Percentiles rank a stretch among this genome's conserved stretches.
phyloP scores from a whole-genome alignment of 1,140 invertebrate genomes.

The Lethrus apterus region DNA sequence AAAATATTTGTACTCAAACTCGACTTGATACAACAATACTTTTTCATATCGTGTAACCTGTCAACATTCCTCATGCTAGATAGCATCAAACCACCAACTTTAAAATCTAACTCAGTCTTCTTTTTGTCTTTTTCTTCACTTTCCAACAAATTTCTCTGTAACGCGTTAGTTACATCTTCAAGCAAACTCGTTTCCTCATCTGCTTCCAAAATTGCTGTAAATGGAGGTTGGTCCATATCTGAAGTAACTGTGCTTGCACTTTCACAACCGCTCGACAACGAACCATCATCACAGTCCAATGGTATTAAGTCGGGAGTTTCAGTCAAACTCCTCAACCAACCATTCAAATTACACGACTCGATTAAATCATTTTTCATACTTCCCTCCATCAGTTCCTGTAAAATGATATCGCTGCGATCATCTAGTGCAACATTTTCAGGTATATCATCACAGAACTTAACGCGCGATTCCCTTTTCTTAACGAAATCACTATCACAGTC shows the following conservation, averaged over 20 bases:
- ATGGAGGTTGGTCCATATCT: conserved; percentile 25
- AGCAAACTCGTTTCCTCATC: too few relatives aligned
- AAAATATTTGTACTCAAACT: conserved; percentile 25
- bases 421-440: conserved; percentile 8
- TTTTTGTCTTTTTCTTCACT: conserved; percentile 27
- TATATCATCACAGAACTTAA: conserved; percentile 7
- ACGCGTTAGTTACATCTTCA: too few relatives aligned
- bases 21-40: conserved; percentile 22
- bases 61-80: conserved; percentile 29
- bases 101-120: conserved; percentile 39
- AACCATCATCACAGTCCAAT: conserved; percentile 60
- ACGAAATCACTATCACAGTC: conserved; percentile 20
- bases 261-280: conserved; percentile 70
- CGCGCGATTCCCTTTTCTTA: background rate
- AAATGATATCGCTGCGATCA: conserved; percentile 30
- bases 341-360: conserved; percentile 28
- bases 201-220: conserved; percentile 39
- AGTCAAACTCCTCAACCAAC: conserved; percentile 26
- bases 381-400: conserved; percentile 29
- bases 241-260: conserved; percentile 65
- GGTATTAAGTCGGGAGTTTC: conserved; percentile 30
- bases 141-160: conserved; percentile 9
- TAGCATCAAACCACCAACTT: conserved; percentile 34
- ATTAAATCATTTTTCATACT: conserved; percentile 29
- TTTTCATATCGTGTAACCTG: conserved; percentile 24